Percentiles rank a stretch among this genome's conserved stretches.
phyloP scores from a whole-genome alignment of 2,113 vertebrate species.

The Dromas ardeola region DNA sequence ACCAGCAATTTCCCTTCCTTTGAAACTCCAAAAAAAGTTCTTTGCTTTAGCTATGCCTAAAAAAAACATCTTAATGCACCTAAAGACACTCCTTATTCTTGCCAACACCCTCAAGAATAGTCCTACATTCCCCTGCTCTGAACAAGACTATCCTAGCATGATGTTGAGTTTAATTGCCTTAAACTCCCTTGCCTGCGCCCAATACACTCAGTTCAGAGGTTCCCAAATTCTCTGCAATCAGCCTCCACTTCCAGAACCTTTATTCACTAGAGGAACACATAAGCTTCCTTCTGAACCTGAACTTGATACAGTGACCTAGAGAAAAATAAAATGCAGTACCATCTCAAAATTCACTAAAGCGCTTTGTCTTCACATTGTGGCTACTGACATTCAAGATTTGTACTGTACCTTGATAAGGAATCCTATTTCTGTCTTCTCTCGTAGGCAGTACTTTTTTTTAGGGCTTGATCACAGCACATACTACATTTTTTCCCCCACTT shows the following conservation, averaged over 20 bases:
- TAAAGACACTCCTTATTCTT: neutral
- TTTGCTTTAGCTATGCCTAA: neutral
- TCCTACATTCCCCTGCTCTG: neutral
- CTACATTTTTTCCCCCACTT: neutral
- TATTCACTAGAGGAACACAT: neutral
- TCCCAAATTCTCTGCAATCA: neutral
- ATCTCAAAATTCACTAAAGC: neutral
- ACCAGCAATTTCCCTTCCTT: neutral
- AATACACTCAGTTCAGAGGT: rapidly evolving
- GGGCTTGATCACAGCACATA: neutral
- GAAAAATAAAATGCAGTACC: neutral
- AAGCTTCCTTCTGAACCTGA: neutral
- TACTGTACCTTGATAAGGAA: neutral
- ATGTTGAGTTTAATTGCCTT: neutral
- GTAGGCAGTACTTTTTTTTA: neutral
- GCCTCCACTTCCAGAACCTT: neutral
- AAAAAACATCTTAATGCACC: neutral
- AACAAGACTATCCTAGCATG: neutral
- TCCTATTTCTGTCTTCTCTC: neutral
- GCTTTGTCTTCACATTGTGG: neutral
- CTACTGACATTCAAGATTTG: neutral
- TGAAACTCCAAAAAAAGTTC: neutral
- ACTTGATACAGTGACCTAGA: neutral
- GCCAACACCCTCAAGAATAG: neutral
- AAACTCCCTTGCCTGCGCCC: rapidly evolving